Evolutionary conservation across 2,113 vertebrate species (phyloP).

Genomic region (Lycaon pictus): DNA sequence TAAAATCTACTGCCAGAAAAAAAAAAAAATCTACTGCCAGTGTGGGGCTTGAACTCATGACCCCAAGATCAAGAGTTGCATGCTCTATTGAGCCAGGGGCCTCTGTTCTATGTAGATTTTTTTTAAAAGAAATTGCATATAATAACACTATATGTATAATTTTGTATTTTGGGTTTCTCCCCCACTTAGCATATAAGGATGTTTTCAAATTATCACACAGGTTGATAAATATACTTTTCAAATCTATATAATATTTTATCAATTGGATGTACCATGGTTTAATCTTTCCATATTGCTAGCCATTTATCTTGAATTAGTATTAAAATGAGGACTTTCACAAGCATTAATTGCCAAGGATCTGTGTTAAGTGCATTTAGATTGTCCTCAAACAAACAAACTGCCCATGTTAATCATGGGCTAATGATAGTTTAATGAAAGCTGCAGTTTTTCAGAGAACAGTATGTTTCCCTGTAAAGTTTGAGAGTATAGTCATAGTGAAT

Average conservation of each 20-base stretch:
- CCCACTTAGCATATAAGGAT: conserved; percentile 41
- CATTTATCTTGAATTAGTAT: conserved; percentile 55
- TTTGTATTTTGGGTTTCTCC: background rate
- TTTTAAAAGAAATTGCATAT: background rate
- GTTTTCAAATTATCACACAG: conserved; percentile 48
- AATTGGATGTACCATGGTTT: background rate
- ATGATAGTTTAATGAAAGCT: conserved; percentile 48
- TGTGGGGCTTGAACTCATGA: too few species aligned
- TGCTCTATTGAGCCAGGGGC: background rate
- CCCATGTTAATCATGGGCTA: background rate
- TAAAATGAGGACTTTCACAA: conserved; percentile 57
- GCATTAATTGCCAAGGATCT: conserved; percentile 52
- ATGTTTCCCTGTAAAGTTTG: conserved; percentile 31
- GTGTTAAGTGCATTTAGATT: conserved; percentile 50
- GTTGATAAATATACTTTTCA: conserved; percentile 55
- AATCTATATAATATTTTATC: conserved; percentile 18
- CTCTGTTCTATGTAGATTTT: background rate
- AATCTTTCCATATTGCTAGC: conserved; percentile 42
- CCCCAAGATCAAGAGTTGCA: background rate
- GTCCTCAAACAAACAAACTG: background rate
- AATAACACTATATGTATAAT: background rate
- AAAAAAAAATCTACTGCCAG: too few species aligned
- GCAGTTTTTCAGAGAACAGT: conserved; percentile 35
- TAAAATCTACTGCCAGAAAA: too few species aligned
- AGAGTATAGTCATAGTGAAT: background rate